phyloP scores from a whole-genome alignment of 2,797 vertebrate species.

The Eulemur rubriventer region DNA sequence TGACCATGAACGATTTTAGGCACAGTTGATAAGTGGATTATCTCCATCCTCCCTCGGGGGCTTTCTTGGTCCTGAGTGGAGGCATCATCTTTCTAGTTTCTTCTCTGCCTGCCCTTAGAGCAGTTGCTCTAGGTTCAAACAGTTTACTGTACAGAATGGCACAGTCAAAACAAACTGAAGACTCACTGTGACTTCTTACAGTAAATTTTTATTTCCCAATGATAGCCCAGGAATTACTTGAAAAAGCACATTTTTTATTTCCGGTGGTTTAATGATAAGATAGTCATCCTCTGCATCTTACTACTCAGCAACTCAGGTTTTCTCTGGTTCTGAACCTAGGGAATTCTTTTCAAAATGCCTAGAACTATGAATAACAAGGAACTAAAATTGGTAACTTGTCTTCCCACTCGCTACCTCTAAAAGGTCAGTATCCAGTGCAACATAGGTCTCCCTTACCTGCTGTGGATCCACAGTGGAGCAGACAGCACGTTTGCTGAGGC shows the following conservation, averaged over 20 bases:
- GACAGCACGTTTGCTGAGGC: constrained; percentile 6
- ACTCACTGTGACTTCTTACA: not conserved
- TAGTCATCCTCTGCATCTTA: not conserved
- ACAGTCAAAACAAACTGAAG: not conserved
- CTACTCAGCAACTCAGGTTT: not conserved
- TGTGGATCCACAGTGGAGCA: not conserved
- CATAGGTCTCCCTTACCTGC: not conserved
- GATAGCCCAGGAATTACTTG: constrained; percentile 17
- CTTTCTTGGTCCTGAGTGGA: not conserved
- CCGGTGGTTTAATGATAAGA: not conserved
- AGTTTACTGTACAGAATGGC: not conserved
- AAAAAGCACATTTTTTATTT: not conserved
- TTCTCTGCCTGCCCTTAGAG: not conserved
- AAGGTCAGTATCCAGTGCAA: not conserved
- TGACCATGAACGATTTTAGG: not conserved
- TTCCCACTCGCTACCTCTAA: not conserved
- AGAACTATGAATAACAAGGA: not conserved
- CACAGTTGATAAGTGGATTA: not conserved
- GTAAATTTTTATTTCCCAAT: not conserved
- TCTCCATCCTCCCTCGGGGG: fast-evolving
- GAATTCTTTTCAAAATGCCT: not conserved
- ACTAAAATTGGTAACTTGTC: not conserved
- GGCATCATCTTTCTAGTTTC: not conserved
- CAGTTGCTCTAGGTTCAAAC: not conserved
- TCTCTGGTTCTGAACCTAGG: not conserved